Evolutionary conservation across 1,140 invertebrate genomes (phyloP), one percentile per base, ranked within the genome.

Genomic region (Micrasema longulum): DNA sequence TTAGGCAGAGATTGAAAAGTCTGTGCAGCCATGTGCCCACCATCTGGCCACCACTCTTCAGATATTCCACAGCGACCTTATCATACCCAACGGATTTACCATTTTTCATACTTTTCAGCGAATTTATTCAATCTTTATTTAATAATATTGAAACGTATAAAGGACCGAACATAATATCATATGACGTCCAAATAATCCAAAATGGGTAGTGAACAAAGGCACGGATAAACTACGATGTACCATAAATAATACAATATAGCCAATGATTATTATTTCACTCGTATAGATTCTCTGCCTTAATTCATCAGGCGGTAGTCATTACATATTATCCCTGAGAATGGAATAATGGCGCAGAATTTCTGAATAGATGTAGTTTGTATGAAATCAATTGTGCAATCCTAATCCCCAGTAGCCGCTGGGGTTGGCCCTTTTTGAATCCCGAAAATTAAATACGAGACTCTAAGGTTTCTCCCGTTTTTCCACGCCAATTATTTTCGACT

Each of bases 381-480:
- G 47, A 36, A 38, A 31, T 63, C 53, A 72, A 72, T 72, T 72
- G 71, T 67, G 71, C 64, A 67, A 66, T 22, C 14, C 68, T 72
- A 72, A 72, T 72, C 63, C 64, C 23, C 38, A 38, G 36, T 31
- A 63, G 47, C 35, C 23, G 47, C 55, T 16, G n/a, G 55, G 36
- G 31, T 64, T 60, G 63, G 38, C 64, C 53, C 65, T 72, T 64
- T 62, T 35, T n/a, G 35, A 47, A 18, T 11, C 26, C 53, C n/a
- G 16, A 14, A 18, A 62, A 57, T 69, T 43, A 23, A 50, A 48
- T 45, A 38, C 35, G n/a, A 31, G 36, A 52, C 48, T 47, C 35
- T 10, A n/a, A 0, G 48, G 26, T 18, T 23, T 52, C 48, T n/a
- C 22, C 11, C n/a, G 31, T 48, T 36, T 23, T 47, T 18, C 20